A percentile compares a stretch with the other conserved stretches of the same genome.
Evolutionary conservation across 2,797 vertebrate genomes (phyloP).

Genomic region (Falco biarmicus): DNA sequence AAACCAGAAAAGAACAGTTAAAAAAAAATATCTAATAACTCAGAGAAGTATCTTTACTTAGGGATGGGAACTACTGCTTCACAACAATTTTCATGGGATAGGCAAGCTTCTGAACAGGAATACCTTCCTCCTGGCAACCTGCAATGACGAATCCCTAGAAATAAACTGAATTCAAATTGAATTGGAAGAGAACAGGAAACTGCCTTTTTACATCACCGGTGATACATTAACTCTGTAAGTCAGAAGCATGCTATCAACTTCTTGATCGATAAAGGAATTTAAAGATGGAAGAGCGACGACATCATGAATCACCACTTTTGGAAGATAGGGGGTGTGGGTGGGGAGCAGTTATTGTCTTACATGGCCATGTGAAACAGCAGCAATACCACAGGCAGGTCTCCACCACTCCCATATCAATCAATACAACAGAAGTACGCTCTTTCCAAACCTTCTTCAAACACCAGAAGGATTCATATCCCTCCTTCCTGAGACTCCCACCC

Average conservation of each 20-base stretch:
- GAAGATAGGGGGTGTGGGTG: background rate
- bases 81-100: background rate
- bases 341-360: background rate
- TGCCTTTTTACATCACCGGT: background rate
- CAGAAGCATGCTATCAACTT: background rate
- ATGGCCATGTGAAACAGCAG: background rate
- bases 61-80: background rate
- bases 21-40: background rate
- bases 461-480: background rate
- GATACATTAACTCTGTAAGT: background rate
- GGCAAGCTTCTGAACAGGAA: background rate
- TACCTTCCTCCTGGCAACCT: background rate
- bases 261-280: background rate
- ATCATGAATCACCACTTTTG: background rate
- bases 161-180: background rate
- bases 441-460: background rate
- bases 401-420: accelerated
- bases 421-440: background rate
- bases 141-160: background rate
- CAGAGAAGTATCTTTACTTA: background rate
- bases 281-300: background rate
- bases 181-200: background rate
- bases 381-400: background rate
- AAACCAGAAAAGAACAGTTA: background rate
- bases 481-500: background rate